A percentile compares a stretch with the other conserved stretches of the same genome.
Conservation (phyloP, 2,797 vertebrate genomes). For the Channa striata region DNA sequence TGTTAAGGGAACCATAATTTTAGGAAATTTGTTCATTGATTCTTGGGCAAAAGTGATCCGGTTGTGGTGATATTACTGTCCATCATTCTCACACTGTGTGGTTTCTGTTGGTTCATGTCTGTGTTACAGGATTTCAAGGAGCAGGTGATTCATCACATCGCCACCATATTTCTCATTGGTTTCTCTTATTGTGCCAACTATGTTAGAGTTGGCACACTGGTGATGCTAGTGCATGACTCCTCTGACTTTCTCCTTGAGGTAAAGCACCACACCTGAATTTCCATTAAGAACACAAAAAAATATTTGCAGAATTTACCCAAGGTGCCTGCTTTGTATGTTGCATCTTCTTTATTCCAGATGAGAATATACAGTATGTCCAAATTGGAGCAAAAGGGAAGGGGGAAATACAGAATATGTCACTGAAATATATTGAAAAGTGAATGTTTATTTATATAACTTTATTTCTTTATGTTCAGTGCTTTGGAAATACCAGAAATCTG, state of each 20-base stretch:
- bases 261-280: conserved; percentile 9
- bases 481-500: conserved; percentile 7
- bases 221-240: conserved; percentile 90
- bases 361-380: background rate
- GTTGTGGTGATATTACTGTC: background rate
- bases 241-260: conserved; percentile 91
- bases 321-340: background rate
- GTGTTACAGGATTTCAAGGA: conserved; percentile 89
- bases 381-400: background rate
- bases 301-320: background rate
- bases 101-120: conserved; percentile 26
- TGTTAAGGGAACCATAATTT: too few species aligned
- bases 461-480: background rate
- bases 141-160: conserved; percentile 89
- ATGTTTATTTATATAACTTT: too few species aligned
- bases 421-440: background rate
- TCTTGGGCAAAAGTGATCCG: conserved; percentile 11
- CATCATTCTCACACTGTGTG: conserved; percentile 28
- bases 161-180: conserved; percentile 87
- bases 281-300: background rate
- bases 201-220: conserved; percentile 86
- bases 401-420: background rate
- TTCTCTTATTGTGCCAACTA: conserved; percentile 91
- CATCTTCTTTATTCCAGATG: background rate
- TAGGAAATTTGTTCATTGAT: background rate